Evolutionary conservation across 2,113 vertebrate species (phyloP), one percentile per base, ranked within the genome.

Genomic region (Strigops habroptila): DNA sequence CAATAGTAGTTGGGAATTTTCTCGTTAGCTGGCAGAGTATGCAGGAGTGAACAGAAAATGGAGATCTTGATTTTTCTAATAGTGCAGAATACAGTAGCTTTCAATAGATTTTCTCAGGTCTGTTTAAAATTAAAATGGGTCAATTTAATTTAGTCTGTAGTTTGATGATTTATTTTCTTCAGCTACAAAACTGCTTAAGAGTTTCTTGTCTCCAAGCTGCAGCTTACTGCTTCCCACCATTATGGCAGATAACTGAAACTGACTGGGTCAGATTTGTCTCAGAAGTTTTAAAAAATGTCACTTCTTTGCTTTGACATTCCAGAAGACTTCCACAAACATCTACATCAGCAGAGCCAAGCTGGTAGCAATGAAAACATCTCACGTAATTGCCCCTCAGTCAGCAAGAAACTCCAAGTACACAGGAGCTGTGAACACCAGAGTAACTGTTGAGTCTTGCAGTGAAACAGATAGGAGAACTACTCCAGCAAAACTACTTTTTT

Each of bases 21-120:
- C 24, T 78, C 0, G 43, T 59, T 18, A 39, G 21, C 16, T 3
- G 3, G 18, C 10, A 11, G 3, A 59, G 8, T 21, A 46, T 2
- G 4, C n/a, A 91, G 37, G 5, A 5, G 22, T 49, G 28, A 17
- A 39, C 3, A 49, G 57, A 67, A 91, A 89, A 81, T 5, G 27
- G 48, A 77, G 39, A 70, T 30, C 33, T 49, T 41, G 24, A 35
- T 37, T 49, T n/a, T 70, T 49, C 37, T 62, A 52, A n/a, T 2
- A 46, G 17, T 9, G 28, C 27, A 76, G 53, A 77, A 74, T 25
- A 41, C 4, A n/a, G 1, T 10, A 68, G 14, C 2, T 81, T 33
- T 18, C 63, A 67, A 33, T 27, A 48, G 46, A 55, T 81, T 88
- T 95, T 84, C 46, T n/a, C 43, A 71, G 59, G 24, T 52, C 30